Conservation (phyloP, 2,113 vertebrate genomes). For the Odontesthes bonariensis region DNA sequence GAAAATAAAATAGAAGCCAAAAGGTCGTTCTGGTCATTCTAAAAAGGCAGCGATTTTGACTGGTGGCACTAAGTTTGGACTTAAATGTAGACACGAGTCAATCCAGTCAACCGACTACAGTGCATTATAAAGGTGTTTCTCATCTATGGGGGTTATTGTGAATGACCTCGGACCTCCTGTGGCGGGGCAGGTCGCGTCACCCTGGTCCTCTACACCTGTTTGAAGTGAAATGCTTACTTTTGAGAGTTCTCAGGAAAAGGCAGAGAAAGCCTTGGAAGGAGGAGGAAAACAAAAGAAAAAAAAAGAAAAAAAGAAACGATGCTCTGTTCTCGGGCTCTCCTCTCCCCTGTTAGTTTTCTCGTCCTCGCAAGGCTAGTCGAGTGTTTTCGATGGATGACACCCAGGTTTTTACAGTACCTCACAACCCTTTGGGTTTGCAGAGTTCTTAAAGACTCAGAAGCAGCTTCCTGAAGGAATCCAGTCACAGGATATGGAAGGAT, state of each 20-base stretch:
- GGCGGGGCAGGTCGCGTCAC: slow-evolving; percentile 41
- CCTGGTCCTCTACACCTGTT: slow-evolving; percentile 76
- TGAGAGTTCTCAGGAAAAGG: slow-evolving; percentile 42
- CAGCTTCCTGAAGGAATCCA: slow-evolving; percentile 83
- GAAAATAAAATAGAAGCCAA: slow-evolving; percentile 17
- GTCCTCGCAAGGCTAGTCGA: slow-evolving; percentile 46
- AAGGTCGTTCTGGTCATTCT: slow-evolving; percentile 48
- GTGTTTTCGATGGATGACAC: slow-evolving; percentile 39
- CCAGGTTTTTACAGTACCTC: slow-evolving; percentile 56
- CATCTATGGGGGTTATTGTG: slow-evolving; percentile 46
- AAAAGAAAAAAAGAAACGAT: slow-evolving; percentile 27
- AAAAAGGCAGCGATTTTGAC: slow-evolving; percentile 67
- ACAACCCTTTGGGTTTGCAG: slow-evolving; percentile 81
- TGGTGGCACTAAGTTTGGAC: slow-evolving; percentile 71
- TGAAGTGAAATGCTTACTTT: slow-evolving; percentile 61
- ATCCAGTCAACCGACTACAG: slow-evolving; percentile 69
- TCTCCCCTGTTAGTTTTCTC: slow-evolving; percentile 51
- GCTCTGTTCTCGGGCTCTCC: slow-evolving; percentile 40
- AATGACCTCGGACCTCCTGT: slow-evolving; percentile 56
- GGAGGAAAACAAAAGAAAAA: neutral
- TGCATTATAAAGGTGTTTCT: slow-evolving; percentile 54
- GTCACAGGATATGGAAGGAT: slow-evolving; percentile 81
- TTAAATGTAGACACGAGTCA: slow-evolving; percentile 47
- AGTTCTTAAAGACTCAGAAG: slow-evolving; percentile 82
- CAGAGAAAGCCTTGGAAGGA: slow-evolving; percentile 41